A percentile compares a stretch with the other conserved stretches of the same genome.
phyloP scores from a whole-genome alignment of 2,113 vertebrate genomes.

The Corythornis madagascariensis region DNA sequence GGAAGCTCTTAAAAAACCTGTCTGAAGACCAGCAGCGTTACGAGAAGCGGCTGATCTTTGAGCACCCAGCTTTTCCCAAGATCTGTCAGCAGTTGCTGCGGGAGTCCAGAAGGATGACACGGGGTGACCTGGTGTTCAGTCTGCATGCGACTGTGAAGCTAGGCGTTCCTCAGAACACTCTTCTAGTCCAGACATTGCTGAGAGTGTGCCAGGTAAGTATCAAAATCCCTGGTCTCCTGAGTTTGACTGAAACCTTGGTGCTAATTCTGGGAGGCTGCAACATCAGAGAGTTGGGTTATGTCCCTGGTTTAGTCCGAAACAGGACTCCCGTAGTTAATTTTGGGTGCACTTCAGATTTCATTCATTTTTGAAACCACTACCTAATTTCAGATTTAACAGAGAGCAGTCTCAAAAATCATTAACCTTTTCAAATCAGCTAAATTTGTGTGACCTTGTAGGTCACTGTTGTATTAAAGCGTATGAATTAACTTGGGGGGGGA shows the following conservation, averaged over 20 bases:
- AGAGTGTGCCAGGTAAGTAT: slow-evolving; percentile 84
- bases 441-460: background rate
- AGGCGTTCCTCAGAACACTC: slow-evolving; percentile 82
- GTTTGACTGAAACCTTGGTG: rapidly evolving
- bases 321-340: background rate
- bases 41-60: slow-evolving; percentile 83
- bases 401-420: background rate
- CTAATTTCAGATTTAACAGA: background rate
- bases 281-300: background rate
- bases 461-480: background rate
- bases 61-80: slow-evolving; percentile 77
- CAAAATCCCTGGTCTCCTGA: background rate
- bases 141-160: slow-evolving; percentile 82
- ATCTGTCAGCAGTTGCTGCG: slow-evolving; percentile 78
- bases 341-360: background rate
- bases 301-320: background rate
- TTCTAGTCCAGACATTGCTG: slow-evolving; percentile 86
- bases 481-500: background rate
- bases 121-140: slow-evolving; percentile 72
- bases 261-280: background rate
- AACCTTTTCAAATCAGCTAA: background rate
- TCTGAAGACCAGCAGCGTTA: slow-evolving; percentile 75
- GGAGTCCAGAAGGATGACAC: slow-evolving; percentile 51
- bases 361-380: background rate
- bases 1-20: slow-evolving; percentile 79